phyloP scores from a whole-genome alignment of 2,888 invertebrate species.

The Melinaea menophilus region DNA sequence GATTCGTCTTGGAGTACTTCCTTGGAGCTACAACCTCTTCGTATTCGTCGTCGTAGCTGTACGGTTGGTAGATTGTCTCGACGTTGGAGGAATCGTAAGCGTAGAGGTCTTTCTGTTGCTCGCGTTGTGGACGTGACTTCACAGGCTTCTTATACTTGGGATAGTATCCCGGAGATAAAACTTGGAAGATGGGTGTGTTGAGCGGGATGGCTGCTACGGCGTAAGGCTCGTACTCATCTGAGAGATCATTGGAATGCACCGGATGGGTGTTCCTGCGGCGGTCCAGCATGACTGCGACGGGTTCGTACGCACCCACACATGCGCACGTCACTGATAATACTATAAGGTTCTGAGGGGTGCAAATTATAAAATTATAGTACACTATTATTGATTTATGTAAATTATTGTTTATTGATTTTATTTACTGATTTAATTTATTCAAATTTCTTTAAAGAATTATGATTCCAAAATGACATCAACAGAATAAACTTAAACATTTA shows the following conservation, averaged over 20 bases:
- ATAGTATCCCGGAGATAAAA: slow-evolving; percentile 40
- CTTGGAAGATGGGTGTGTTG: slow-evolving; percentile 53
- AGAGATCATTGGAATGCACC: slow-evolving; percentile 44
- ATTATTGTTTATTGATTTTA: no score
- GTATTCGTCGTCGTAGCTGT: slow-evolving; percentile 37
- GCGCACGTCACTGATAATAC: slow-evolving; percentile 43
- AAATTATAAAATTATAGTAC: no score
- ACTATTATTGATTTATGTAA: no score
- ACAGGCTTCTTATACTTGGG: slow-evolving; percentile 15
- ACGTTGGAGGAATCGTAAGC: slow-evolving; percentile 18
- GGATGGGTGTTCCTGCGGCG: slow-evolving; percentile 43
- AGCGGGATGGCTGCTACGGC: slow-evolving; percentile 60
- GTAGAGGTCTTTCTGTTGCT: slow-evolving; percentile 16
- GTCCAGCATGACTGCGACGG: slow-evolving; percentile 38
- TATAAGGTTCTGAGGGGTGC: slow-evolving; percentile 23
- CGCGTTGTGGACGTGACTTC: slow-evolving; percentile 16
- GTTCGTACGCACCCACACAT: slow-evolving; percentile 35
- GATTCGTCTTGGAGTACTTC: slow-evolving; percentile 30
- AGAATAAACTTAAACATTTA: no score
- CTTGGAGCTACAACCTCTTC: slow-evolving; percentile 30
- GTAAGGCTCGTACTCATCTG: slow-evolving; percentile 51
- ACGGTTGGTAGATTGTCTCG: slow-evolving; percentile 30
- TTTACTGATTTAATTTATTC: no score
- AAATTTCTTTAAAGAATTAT: no score
- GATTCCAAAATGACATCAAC: no score